Conservation (phyloP, 2,797 vertebrate species). For the Anguilla pacifica region DNA sequence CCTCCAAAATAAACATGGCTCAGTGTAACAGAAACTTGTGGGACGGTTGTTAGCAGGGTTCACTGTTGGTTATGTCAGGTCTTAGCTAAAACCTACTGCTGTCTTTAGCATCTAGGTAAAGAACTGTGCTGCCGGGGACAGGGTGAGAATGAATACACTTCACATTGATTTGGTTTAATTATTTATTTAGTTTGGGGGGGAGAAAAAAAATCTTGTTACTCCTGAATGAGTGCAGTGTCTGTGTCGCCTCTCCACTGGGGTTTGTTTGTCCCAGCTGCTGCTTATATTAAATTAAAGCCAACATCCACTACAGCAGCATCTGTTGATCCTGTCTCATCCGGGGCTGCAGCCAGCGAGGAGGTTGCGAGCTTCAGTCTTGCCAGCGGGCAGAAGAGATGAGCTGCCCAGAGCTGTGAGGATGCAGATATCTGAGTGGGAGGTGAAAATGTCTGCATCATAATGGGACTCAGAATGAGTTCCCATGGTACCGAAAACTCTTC, state of each 20-base stretch:
- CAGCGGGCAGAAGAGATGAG: background rate
- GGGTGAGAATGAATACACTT: background rate
- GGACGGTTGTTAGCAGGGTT: background rate
- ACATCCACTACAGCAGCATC: slow-evolving; percentile 15
- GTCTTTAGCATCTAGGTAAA: background rate
- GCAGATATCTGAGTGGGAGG: background rate
- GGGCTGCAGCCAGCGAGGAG: background rate
- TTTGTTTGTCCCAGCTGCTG: slow-evolving; percentile 8
- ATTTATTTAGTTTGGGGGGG: background rate
- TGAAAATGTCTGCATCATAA: slow-evolving; percentile 7
- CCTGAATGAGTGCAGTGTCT: background rate
- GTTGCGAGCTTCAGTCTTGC: background rate
- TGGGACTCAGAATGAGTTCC: background rate
- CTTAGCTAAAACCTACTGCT: background rate
- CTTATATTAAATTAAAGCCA: slow-evolving; percentile 16
- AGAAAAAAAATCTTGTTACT: background rate
- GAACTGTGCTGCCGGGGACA: background rate
- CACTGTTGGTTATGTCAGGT: background rate
- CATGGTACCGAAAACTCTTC: background rate
- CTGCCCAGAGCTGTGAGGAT: background rate
- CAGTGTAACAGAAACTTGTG: background rate
- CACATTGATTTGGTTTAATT: slow-evolving; percentile 7
- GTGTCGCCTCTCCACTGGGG: background rate
- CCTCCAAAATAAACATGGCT: background rate
- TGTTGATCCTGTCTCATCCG: slow-evolving; percentile 10